Percentiles rank a stretch among this genome's conserved stretches.
These are phyloP conservation scores for Prinia subflava DNA, from an alignment of 2,113 vertebrate genomes.

Conservation along the genomic window DNA sequence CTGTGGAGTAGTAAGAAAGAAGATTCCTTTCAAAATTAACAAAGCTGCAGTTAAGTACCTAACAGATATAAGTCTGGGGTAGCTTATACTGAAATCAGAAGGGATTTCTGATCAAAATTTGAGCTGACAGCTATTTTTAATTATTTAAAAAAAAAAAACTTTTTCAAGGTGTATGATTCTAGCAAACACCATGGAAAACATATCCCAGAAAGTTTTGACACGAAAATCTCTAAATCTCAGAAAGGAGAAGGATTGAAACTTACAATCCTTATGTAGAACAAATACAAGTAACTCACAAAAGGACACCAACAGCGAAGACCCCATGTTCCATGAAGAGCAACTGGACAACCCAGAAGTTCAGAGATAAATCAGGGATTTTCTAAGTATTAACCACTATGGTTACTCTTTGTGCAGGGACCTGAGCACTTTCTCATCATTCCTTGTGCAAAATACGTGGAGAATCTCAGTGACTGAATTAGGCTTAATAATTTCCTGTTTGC, in stretches of 20 bases:
- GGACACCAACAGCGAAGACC: not conserved
- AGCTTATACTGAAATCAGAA: not conserved
- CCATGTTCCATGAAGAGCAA: not conserved
- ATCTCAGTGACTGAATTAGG: not conserved
- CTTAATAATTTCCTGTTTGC: slow-evolving; percentile 10
- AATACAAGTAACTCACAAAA: not conserved
- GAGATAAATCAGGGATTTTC: not conserved
- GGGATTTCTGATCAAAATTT: not conserved
- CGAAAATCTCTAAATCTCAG: not conserved
- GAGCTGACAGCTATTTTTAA: not conserved
- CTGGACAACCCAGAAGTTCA: not conserved
- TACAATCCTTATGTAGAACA: not conserved
- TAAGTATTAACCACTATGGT: not conserved
- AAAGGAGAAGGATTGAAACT: not conserved
- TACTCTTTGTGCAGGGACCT: not conserved
- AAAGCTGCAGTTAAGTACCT: not conserved
- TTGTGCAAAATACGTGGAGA: not conserved
- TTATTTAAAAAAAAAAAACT: not conserved
- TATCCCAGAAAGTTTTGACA: not conserved
- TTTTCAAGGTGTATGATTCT: not conserved
- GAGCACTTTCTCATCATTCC: not conserved
- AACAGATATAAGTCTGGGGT: fast-evolving
- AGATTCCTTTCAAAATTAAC: not conserved
- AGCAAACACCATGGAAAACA: not conserved
- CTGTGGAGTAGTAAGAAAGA: not conserved